Evolutionary conservation across 2,888 invertebrate species (phyloP).

Genomic region (Tolmerus cingulatus): DNA sequence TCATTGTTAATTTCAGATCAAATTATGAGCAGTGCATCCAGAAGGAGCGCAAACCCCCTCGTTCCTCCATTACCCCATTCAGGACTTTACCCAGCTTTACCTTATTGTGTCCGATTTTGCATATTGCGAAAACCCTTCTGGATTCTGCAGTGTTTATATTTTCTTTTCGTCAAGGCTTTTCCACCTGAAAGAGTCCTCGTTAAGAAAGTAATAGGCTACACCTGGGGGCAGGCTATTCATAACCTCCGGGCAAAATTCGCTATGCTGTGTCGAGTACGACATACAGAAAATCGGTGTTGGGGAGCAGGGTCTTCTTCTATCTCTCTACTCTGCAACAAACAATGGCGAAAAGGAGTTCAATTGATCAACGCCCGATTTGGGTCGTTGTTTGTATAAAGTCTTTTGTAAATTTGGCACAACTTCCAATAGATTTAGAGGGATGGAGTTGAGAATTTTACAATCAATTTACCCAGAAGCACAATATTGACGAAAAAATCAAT

Average conservation of each 20-base stretch:
- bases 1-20: slow-evolving; percentile 27
- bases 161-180: slow-evolving; percentile 13
- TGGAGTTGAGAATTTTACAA: not conserved
- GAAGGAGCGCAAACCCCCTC: not conserved
- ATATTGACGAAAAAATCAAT: not conserved
- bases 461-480: not conserved
- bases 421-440: not conserved
- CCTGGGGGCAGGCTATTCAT: not conserved
- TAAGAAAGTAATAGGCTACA: not conserved
- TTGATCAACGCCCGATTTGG: not conserved
- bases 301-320: not conserved
- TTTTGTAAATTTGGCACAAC: not conserved
- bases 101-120: slow-evolving; percentile 12
- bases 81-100: not conserved
- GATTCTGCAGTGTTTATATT: slow-evolving; percentile 27
- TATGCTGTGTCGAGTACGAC: not conserved
- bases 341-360: not conserved
- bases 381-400: not conserved
- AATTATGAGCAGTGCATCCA: slow-evolving; percentile 22
- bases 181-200: not conserved
- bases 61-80: too few relatives aligned
- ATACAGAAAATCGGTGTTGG: not conserved
- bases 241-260: not conserved
- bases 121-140: slow-evolving; percentile 5
- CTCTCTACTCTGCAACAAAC: not conserved